Percentiles rank a stretch among this genome's conserved stretches.
Evolutionary conservation across 2,888 invertebrate genomes (phyloP).

Genomic region (Melieria omissa): DNA sequence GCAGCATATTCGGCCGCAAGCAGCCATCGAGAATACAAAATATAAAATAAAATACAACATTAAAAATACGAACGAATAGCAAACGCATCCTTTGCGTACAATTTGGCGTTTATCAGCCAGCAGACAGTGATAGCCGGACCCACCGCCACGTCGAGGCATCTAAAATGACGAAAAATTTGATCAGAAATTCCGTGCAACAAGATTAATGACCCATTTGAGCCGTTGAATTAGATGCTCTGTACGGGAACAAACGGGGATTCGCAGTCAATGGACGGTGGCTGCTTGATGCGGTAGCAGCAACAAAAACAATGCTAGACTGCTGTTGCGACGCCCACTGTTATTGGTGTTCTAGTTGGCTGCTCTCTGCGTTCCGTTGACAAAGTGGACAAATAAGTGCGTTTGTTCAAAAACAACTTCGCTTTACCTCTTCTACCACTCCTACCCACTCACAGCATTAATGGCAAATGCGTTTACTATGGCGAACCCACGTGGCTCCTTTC

Average conservation of each 20-base stretch:
- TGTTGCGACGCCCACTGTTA: background rate
- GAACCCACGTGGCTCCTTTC: background rate
- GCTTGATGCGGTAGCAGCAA: background rate
- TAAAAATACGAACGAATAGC: background rate
- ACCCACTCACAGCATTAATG: background rate
- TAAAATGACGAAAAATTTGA: background rate
- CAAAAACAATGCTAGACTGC: background rate
- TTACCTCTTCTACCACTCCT: background rate
- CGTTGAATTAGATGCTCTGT: background rate
- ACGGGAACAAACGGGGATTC: too few species aligned
- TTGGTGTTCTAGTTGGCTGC: background rate
- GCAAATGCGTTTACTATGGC: background rate
- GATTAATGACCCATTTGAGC: constrained; percentile 20
- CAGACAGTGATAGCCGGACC: background rate
- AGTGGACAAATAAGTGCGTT: background rate
- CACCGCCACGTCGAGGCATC: too few species aligned
- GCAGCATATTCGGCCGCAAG: too few species aligned
- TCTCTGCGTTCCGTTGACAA: background rate
- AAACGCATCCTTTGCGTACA: constrained; percentile 20
- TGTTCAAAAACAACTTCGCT: background rate
- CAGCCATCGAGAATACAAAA: background rate
- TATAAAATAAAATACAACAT: background rate
- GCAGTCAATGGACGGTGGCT: too few species aligned
- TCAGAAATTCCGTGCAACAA: background rate
- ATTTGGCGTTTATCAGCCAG: constrained; percentile 12